phyloP scores from a whole-genome alignment of 2,797 vertebrate species.

The Spheniscus humboldti region DNA sequence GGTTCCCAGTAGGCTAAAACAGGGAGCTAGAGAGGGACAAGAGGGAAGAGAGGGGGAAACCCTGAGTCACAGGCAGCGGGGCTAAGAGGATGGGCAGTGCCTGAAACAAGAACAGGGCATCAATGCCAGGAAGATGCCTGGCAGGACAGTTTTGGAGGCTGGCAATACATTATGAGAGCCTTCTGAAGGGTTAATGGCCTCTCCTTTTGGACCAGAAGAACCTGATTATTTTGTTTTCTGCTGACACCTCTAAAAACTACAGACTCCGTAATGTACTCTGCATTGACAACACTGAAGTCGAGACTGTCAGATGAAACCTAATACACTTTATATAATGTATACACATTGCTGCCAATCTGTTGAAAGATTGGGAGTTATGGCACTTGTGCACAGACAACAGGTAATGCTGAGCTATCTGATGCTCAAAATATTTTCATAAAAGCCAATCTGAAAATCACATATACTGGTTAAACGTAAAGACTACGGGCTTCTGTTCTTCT shows the following conservation, averaged over 20 bases:
- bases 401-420: not conserved
- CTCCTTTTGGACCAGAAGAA: not conserved
- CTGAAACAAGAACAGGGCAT: not conserved
- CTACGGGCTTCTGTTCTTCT: not conserved
- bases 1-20: not conserved
- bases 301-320: not conserved
- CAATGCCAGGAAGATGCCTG: not conserved
- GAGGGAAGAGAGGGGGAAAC: not conserved
- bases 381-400: not conserved
- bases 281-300: not conserved
- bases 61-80: not conserved
- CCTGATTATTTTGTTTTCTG: not conserved
- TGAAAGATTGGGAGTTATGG: not conserved
- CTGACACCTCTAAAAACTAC: not conserved
- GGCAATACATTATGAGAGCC: not conserved
- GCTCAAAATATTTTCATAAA: constrained; percentile 48
- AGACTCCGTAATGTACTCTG: not conserved
- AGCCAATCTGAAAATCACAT: constrained; percentile 3
- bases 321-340: not conserved
- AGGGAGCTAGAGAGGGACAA: not conserved
- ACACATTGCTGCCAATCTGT: not conserved
- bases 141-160: not conserved
- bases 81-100: not conserved
- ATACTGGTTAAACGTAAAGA: constrained; percentile 26
- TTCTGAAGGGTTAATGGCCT: not conserved